A percentile compares a stretch with the other conserved stretches of the same genome.
phyloP scores from a whole-genome alignment of 2,113 vertebrate genomes.

The Tiliqua scincoides region DNA sequence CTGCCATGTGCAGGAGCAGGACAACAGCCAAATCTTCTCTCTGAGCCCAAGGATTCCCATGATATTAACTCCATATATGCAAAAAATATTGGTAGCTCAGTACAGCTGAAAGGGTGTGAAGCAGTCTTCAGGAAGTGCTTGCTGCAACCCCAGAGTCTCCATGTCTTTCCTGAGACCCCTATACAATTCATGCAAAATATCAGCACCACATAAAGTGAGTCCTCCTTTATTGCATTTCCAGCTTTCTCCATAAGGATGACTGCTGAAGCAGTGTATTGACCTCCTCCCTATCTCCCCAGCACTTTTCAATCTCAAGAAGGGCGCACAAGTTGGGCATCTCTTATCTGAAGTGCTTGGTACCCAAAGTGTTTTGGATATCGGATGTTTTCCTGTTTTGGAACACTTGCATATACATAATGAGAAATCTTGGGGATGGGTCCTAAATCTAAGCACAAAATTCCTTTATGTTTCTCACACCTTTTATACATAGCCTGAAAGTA shows the following conservation, averaged over 20 bases:
- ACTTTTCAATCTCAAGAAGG: neutral
- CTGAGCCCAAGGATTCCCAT: neutral
- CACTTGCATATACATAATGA: too few relatives aligned
- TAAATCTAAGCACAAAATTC: too few relatives aligned
- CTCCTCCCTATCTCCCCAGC: neutral
- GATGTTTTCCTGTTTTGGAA: too few relatives aligned
- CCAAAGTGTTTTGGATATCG: too few relatives aligned
- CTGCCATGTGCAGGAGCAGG: neutral
- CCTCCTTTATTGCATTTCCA: neutral
- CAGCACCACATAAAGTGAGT: neutral
- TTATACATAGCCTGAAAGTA: too few relatives aligned
- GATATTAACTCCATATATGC: neutral
- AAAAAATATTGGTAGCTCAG: neutral
- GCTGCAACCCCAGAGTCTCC: neutral
- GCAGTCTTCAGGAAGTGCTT: neutral
- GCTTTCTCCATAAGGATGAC: neutral
- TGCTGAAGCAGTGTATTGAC: neutral
- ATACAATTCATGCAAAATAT: neutral
- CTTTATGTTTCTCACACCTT: too few relatives aligned
- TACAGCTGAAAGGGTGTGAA: neutral
- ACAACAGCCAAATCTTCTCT: neutral
- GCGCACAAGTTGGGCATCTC: too few relatives aligned
- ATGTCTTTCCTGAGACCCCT: neutral
- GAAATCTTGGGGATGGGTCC: too few relatives aligned
- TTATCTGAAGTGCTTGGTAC: too few relatives aligned